Percentiles rank a stretch among this genome's conserved stretches.
Conservation (phyloP, 2,888 invertebrate genomes). For the Subacronicta megacephala region DNA sequence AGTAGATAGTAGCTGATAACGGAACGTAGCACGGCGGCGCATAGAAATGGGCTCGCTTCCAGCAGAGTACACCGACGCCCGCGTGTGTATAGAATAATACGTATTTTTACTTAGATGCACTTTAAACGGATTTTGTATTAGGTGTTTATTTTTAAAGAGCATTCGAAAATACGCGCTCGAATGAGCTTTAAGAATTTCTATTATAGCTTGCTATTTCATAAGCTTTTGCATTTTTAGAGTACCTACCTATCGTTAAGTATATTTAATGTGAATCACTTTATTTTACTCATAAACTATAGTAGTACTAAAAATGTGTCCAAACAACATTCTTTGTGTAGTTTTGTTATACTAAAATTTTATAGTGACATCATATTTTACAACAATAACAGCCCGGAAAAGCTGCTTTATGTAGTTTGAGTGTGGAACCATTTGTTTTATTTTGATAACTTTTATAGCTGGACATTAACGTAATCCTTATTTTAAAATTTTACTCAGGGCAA, state of each 20-base stretch:
- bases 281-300: constrained; percentile 2
- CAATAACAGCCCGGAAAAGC: constrained; percentile 12
- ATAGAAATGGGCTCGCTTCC: constrained; percentile 61
- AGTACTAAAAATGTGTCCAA: constrained; percentile 25
- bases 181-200: constrained; percentile 10
- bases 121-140: constrained; percentile 52
- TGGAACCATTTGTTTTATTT: constrained; percentile 6
- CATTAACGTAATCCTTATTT: constrained; percentile 8
- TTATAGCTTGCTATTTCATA: background rate
- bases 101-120: constrained; percentile 57
- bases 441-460: constrained; percentile 16
- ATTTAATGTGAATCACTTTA: constrained; percentile 7
- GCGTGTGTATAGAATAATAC: constrained; percentile 49
- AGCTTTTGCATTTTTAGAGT: background rate
- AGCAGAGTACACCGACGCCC: constrained; percentile 43
- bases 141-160: constrained; percentile 48
- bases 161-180: constrained; percentile 30
- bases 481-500: constrained; percentile 22
- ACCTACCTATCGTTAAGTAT: background rate
- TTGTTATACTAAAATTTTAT: constrained; percentile 35
- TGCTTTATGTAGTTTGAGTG: background rate
- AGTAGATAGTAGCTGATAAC: constrained; percentile 58
- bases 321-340: constrained; percentile 29
- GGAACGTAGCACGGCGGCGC: constrained; percentile 44
- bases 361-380: constrained; percentile 14